Base-by-base conservation (phyloP, 53 echinoderm and acorn worm genomes). In the Astropecten irregularis region DNA sequence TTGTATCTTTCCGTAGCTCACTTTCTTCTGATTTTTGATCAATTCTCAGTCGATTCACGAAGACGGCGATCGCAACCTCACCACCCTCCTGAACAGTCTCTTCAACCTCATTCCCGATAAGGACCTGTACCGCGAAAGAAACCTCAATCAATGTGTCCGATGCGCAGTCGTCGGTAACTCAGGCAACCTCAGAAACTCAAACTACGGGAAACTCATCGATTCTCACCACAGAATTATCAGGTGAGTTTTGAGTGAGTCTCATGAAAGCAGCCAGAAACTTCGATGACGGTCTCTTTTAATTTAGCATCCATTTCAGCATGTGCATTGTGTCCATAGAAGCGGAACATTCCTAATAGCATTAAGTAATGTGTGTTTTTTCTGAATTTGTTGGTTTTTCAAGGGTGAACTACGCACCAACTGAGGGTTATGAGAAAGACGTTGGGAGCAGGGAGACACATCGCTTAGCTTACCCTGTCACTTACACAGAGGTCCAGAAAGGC, bases 161-260 rank as follows among this genome's bases (percentile, higher is more conserved):
- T 97, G 97, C 70, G 97, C 97, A 26, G 92, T 94, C 2, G 92
- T 94, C 13, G 97, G 97, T 2, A 97, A 97, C 92, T 97, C 97
- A 0, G 97, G 97, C 3, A 97, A 97, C 58, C 67, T 97, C 32
- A 87, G 69, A 40, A 27, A 84, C 47, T 92, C 90, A 69, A 68
- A 68, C 5, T 97, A 97, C 66, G 97, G 97, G 2, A 49, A 52
- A 50, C 53, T 88, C 21, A 97, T 97, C 38, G 97, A 97, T 56
- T 60, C 68, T 2, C 90, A 97, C 49, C 85, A 94, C 42, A 53
- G 83, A 8, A 83, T 97, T 32, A 59, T 97, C 32, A 92, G 97
- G 97, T 97, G 68, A 66, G 73, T 46, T 13, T 21, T n/a, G 14
- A 37, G 15, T 56, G 25, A 53, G 20, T 33, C 13, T 34, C 14